These are phyloP conservation scores for Pentamera pediparva DNA, from an alignment of 53 echinoderm and acorn worm species.

Conservation along the genomic window DNA sequence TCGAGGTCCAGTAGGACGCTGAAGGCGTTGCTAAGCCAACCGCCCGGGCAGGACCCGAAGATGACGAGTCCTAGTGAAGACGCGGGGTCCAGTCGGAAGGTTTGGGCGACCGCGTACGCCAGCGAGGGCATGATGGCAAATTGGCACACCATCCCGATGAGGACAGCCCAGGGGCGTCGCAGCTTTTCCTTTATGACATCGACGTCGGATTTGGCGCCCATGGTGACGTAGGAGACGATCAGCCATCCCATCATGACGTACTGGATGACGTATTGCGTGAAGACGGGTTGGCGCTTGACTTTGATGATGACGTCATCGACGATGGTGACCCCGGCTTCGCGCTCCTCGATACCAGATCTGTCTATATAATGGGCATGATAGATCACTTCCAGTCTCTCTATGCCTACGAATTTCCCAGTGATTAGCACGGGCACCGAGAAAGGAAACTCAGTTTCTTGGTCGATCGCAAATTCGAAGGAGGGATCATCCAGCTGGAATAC, in stretches of 20 bases:
- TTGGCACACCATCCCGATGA: constrained; percentile 77
- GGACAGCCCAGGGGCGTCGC: constrained; percentile 63
- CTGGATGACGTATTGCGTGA: constrained; percentile 40
- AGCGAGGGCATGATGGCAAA: constrained; percentile 83
- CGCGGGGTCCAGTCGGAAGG: constrained; percentile 45
- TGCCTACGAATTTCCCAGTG: constrained; percentile 42
- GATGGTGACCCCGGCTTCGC: constrained; percentile 12
- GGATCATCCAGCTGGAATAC: constrained; percentile 32
- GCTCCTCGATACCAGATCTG: neutral
- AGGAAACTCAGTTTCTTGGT: constrained; percentile 17
- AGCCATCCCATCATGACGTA: constrained; percentile 65
- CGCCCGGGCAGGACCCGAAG: constrained; percentile 62
- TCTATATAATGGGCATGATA: neutral
- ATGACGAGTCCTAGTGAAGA: constrained; percentile 49
- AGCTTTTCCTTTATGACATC: constrained; percentile 66
- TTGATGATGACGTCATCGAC: constrained; percentile 10
- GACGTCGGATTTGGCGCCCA: constrained; percentile 71
- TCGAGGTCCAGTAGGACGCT: constrained; percentile 52
- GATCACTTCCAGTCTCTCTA: constrained; percentile 17
- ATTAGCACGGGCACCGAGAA: constrained; percentile 20
- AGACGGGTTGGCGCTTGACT: constrained; percentile 36
- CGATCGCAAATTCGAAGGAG: neutral
- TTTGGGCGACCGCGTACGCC: constrained; percentile 62
- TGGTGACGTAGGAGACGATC: constrained; percentile 66
- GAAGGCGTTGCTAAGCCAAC: constrained; percentile 69